These are phyloP conservation scores for Dugesia japonica DNA, from an alignment of 2,888 invertebrate species.

Conservation along the genomic window DNA sequence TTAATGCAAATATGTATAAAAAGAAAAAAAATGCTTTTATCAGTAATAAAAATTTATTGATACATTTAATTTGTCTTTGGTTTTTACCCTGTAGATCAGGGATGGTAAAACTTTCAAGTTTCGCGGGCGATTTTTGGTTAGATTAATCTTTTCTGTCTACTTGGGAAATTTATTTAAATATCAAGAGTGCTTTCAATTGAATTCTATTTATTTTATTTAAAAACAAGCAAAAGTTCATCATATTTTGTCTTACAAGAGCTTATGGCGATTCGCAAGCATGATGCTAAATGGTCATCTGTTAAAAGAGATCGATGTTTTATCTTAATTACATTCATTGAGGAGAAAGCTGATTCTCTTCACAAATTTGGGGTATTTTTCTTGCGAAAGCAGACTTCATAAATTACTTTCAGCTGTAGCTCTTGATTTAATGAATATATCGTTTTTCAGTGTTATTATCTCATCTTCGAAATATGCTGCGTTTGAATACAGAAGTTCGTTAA, in stretches of 20 bases:
- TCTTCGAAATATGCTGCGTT: neutral
- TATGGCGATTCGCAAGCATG: conserved; percentile 20
- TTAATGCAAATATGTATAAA: no score
- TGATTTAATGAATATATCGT: neutral
- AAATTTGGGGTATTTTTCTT: neutral
- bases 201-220: no score
- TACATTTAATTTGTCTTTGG: neutral
- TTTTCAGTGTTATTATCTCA: neutral
- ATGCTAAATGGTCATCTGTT: neutral
- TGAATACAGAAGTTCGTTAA: neutral
- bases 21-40: no score
- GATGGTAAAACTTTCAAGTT: neutral
- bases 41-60: no score
- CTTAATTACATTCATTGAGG: neutral
- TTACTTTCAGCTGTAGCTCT: neutral
- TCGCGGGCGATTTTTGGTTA: neutral
- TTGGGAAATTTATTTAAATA: neutral
- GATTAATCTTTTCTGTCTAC: neutral
- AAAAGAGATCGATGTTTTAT: conserved; percentile 6
- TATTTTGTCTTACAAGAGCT: neutral
- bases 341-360: conserved; percentile 10
- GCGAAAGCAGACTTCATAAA: neutral
- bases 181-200: no score
- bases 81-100: neutral
- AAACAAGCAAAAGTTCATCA: no score